Base-by-base conservation (phyloP, 2,888 invertebrate species). In the Biston betularia region DNA sequence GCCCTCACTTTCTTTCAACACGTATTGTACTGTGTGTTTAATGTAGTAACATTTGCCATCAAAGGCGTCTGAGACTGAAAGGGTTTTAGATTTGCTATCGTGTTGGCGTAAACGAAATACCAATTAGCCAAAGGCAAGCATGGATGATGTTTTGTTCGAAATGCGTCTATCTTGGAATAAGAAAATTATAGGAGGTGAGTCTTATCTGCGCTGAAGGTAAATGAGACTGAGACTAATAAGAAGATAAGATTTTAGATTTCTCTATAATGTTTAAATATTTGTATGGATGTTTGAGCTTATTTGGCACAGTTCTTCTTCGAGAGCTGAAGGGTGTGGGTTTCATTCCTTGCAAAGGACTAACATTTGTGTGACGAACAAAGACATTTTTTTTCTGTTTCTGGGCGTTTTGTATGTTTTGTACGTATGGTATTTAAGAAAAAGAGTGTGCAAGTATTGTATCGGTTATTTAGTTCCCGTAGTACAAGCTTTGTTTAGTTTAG, bases 11-110 rank as follows among this genome's bases (percentile, higher is more conserved):
- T 91, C 93, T 93, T 92, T 93, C 93, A 90, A 91, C 93, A 90
- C 92, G 86, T 90, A 86, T 83, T 78, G 80, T 81, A 87, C 89
- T 92, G 90, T 93, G 86, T 92, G 88, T 92, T 91, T 92, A 92
- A 89, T 84, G 82, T 82, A 78, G 80, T 88, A 86, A 87, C 83
- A 83, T 80, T 81, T 78, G 75, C 85, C 82, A 88, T 91, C 89
- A 90, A 87, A 89, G 84, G 82, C 82, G 80, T 84, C 83, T 84
- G 80, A 73, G 80, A 77, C 79, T 85, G 81, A 87, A 88, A 89
- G 88, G 87, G 83, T 84, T 87, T 84, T 81, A 87, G 88, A 88
- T 88, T 88, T 79, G 86, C 88, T 89, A 89, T 89, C 88, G 86
- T 83, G 86, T 89, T 88, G 86, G 84, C 82, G 83, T 87, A 87